Base-by-base conservation (phyloP, 2,888 invertebrate species). In the Cheilosia pagana region DNA sequence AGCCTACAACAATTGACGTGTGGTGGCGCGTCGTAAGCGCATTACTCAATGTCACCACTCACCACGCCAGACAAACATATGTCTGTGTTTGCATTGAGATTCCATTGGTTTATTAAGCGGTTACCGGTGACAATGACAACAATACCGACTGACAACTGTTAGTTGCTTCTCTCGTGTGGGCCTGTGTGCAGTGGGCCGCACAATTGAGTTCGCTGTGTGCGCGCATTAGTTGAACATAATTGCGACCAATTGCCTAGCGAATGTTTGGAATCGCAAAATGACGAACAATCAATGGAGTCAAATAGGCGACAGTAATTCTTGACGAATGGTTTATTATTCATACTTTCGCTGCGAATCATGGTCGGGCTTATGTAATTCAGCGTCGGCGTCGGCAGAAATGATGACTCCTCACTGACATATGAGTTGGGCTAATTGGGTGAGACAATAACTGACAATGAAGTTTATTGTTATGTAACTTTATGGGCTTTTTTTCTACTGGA, bases 31-130 rank as follows among this genome's bases (percentile, higher is more conserved):
- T 68, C 45, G 39, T 68, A 68, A 68, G 68, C 43, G 41, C 48
- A 60, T 72, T 72, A 72, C 71, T 28, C 71, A 71, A 71, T 50
- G 71, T 41, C 71, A 39, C 25, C n/a, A n/a, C n/a, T n/a, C n/a
- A n/a, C n/a, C 55, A 55, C 35, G 52, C 12, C 35, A 35, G 12
- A 12, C 35, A 35, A 35, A 35, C 35, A 35, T 12, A 35, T n/a
- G 23, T 28, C 59, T 43, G 53, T 59, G 5, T 70, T 55, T 68
- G 53, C 55, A 43, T 57, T 35, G 57, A 35, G 57, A 59, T 57
- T 70, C 63, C 55, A 60, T 48, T 5, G 35, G 50, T 63, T 39
- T 7, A 8, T 35, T 35, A 14, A 10, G 19, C 16, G 8, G 1
- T 1, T 3, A 23, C 12, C 8, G 19, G 23, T 10, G 21, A 3